Evolutionary conservation across 92 coral and sea anemone species (phyloP).

Genomic region (Zoanthus gigantus): DNA sequence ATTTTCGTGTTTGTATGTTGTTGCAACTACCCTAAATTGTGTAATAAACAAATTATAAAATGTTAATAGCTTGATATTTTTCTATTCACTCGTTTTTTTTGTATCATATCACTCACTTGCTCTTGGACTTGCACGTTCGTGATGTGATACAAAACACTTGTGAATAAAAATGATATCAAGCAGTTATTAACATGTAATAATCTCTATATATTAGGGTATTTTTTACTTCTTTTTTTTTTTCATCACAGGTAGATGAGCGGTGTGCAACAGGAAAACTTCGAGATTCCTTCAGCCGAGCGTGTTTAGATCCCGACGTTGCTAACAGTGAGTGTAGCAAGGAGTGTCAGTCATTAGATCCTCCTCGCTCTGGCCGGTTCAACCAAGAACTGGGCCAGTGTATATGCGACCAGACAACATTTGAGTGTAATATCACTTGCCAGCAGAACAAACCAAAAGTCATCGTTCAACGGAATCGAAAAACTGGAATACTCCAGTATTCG

Average conservation of each 20-base stretch:
- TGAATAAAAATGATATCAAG: too few relatives aligned
- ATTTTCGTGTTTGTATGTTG: too few relatives aligned
- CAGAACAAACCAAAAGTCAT: constrained; percentile 54
- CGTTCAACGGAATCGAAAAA: constrained; percentile 36
- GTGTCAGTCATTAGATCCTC: constrained; percentile 24
- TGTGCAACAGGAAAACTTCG: constrained; percentile 78
- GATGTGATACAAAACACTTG: too few relatives aligned
- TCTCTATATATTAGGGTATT: too few relatives aligned
- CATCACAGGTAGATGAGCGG: constrained; percentile 74
- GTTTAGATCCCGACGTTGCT: constrained; percentile 62
- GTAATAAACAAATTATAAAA: too few relatives aligned
- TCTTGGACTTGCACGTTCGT: too few relatives aligned
- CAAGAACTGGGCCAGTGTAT: constrained; percentile 67
- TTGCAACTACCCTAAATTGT: too few relatives aligned
- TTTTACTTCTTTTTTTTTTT: too few relatives aligned
- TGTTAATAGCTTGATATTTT: too few relatives aligned
- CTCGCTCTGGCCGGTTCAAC: constrained; percentile 49
- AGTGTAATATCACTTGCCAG: constrained; percentile 69
- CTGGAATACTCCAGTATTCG: constrained; percentile 23
- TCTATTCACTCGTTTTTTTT: too few relatives aligned
- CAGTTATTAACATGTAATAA: too few relatives aligned
- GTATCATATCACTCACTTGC: too few relatives aligned
- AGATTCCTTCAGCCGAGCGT: constrained; percentile 67
- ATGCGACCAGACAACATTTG: constrained; percentile 63
- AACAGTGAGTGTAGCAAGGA: constrained; percentile 25